Percentiles rank a stretch among this genome's conserved stretches.
Evolutionary conservation across 1,140 invertebrate species (phyloP).

Genomic region (Euwallacea fornicatus): DNA sequence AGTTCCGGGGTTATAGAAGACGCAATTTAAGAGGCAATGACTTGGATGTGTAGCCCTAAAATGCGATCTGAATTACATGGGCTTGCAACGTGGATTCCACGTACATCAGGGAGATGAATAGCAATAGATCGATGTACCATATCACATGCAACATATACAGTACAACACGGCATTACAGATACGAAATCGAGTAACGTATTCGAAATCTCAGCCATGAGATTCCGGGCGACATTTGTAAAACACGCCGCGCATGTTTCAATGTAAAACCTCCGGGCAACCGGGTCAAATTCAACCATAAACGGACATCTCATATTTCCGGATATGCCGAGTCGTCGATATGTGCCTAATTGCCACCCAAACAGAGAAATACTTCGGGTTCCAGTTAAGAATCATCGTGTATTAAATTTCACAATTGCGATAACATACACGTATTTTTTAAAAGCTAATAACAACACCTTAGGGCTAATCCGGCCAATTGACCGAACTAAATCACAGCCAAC

Average conservation of each 20-base stretch:
- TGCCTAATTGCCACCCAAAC: no score
- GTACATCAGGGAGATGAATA: slow-evolving; percentile 12
- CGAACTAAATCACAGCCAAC: no score
- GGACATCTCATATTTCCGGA: slow-evolving; percentile 20
- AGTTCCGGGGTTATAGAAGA: no score
- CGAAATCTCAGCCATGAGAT: slow-evolving; percentile 28
- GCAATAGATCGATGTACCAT: slow-evolving; percentile 11
- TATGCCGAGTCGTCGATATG: slow-evolving; percentile 8
- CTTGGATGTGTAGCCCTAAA: not conserved
- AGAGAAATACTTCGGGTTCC: no score
- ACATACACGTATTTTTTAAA: no score
- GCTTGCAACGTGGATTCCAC: not conserved
- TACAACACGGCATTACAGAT: slow-evolving; percentile 21
- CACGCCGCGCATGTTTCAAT: slow-evolving; percentile 13
- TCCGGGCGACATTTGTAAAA: slow-evolving; percentile 31
- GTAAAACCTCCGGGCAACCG: slow-evolving; percentile 13
- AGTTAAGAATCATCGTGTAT: no score
- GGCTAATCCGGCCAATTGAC: no score
- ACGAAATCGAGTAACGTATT: slow-evolving; percentile 32
- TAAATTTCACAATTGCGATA: no score
- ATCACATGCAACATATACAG: slow-evolving; percentile 18
- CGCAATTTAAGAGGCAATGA: no score
- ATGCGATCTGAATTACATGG: not conserved
- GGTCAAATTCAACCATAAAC: slow-evolving; percentile 28
- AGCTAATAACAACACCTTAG: no score